These are phyloP conservation scores for Crocidura indochinensis DNA, from an alignment of 2,797 vertebrate genomes.

Conservation along the genomic window DNA sequence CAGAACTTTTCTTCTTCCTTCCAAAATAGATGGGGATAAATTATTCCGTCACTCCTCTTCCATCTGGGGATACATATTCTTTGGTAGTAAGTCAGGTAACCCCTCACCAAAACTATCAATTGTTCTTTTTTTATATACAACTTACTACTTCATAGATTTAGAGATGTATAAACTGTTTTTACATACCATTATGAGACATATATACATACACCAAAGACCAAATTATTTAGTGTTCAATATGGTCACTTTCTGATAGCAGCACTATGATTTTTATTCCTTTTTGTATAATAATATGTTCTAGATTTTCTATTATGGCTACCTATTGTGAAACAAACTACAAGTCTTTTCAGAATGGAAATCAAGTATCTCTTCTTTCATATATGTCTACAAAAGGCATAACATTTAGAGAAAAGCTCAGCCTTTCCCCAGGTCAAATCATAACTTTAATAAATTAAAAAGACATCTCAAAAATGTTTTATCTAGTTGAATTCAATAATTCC, in stretches of 20 bases:
- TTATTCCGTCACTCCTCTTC: neutral
- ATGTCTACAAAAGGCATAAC: conserved; percentile 54
- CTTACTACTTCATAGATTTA: conserved; percentile 22
- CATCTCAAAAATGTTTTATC: neutral
- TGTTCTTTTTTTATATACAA: neutral
- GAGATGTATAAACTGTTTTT: neutral
- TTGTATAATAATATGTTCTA: conserved; percentile 31
- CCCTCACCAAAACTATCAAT: neutral
- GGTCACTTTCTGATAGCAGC: neutral
- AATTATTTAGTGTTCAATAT: conserved; percentile 37
- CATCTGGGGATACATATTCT: neutral
- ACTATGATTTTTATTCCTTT: conserved; percentile 54
- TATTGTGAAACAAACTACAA: conserved; percentile 34
- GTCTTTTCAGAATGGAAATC: conserved; percentile 24
- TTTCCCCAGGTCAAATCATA: neutral
- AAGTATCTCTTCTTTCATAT: neutral
- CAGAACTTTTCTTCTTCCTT: conserved; percentile 11
- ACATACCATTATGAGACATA: conserved; percentile 9
- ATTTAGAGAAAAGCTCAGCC: neutral
- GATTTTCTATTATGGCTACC: conserved; percentile 10
- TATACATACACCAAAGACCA: conserved; percentile 17
- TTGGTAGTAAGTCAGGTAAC: neutral
- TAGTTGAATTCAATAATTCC: conserved; percentile 1
- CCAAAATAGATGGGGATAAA: neutral
- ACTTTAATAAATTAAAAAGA: conserved; percentile 43